A percentile compares a stretch with the other conserved stretches of the same genome.
Evolutionary conservation across 2,888 invertebrate genomes (phyloP).

Genomic region (Eucera pruinosa): DNA sequence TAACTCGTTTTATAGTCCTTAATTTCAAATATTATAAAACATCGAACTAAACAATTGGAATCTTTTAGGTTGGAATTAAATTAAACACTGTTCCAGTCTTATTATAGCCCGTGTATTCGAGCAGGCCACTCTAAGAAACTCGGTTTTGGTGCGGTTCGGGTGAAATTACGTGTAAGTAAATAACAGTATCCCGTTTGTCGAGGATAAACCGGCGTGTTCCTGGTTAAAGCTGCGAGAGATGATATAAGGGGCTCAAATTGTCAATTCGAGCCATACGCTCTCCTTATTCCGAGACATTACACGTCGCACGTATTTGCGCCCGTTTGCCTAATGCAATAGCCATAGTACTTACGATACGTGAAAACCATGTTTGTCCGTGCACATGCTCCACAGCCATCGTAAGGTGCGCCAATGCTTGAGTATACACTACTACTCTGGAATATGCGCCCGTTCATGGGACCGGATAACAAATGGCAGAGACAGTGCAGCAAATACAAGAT

Average conservation of each 20-base stretch:
- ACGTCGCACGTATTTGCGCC: constrained; percentile 49
- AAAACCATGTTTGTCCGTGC: constrained; percentile 50
- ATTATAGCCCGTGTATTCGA: background rate
- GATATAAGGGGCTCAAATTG: constrained; percentile 57
- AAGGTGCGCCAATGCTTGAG: constrained; percentile 41
- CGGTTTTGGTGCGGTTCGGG: background rate
- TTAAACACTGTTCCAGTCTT: background rate
- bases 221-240: constrained; percentile 18
- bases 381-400: constrained; percentile 32
- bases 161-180: constrained; percentile 38
- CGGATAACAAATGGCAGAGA: constrained; percentile 40
- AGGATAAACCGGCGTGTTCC: constrained; percentile 28
- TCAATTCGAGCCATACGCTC: constrained; percentile 57
- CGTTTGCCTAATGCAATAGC: constrained; percentile 64
- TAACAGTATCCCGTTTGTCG: constrained; percentile 33
- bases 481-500: constrained; percentile 1
- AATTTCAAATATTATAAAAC: no score
- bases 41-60: no score
- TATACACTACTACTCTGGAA: constrained; percentile 58
- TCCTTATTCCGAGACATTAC: constrained; percentile 54
- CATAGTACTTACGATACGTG: constrained; percentile 52
- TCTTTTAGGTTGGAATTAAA: no score
- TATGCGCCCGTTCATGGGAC: constrained; percentile 33
- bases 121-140: background rate
- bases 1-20: no score